Base-by-base conservation (phyloP, 92 coral and sea anemone genomes). In the Parazoanthus swiftii region DNA sequence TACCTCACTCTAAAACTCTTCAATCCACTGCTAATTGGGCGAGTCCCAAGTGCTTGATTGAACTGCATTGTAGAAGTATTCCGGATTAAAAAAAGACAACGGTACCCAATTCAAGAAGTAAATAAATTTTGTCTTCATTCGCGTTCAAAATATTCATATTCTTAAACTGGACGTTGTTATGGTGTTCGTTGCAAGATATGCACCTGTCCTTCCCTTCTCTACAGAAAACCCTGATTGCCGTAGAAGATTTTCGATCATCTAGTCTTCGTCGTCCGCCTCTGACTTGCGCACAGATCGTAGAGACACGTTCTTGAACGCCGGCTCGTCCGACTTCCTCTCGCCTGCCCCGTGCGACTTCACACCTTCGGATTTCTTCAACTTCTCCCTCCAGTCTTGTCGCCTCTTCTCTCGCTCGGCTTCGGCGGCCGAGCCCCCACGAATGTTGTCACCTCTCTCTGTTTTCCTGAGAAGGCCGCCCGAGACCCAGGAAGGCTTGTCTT, bases 311-410 rank as follows among this genome's bases (percentile, higher is more conserved):
- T 84, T 84, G 87, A 84, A 84, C 7, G 87, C 87, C 0, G 87
- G 87, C 15, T 71, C 87, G 25, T 68, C 87, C 5, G 87, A 1
- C 43, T 71, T 84, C 77, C 26, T 84, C 66, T 84, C 87, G 38
- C 39, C 74, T 0, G 20, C 75, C 13, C 76, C 87, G 16, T 72
- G 77, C 42, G 87, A 25, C 26, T 84, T 84, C 18, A 84, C 87
- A 0, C 87, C 89, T 44, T 77, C 92, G 1, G 90, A 85, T 74
- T 89, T 91, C 85, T 95, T 95, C 71, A 95, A 89, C 9, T 94
- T 92, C n/a, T 93, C 98, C 75, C 94, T 91, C 95, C 95, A 95
- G 76, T 95, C 98, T 67, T 91, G 95, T 43, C 96, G 89, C 58
- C 86, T 90, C 80, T 85, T 83, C 56, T 87, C 88, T 23, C 91